Conservation (phyloP, 1,140 invertebrate genomes). For the Drosophila fuyamai region DNA sequence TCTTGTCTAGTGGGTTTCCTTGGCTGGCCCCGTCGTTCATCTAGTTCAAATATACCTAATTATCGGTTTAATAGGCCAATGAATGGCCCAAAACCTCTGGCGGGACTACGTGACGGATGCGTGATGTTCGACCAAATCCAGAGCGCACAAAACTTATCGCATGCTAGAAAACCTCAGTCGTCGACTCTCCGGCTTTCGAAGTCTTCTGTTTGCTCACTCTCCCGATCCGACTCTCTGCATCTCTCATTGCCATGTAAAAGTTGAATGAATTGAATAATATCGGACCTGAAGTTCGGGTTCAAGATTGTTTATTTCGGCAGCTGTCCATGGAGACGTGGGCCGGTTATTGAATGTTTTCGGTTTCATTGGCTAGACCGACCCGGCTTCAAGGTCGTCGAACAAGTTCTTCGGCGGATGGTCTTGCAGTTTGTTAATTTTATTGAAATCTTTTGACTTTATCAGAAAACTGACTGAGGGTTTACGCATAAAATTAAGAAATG, state of each 20-base stretch:
- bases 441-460: conserved; percentile 32
- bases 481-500: too few relatives aligned
- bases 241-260: conserved; percentile 69
- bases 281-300: conserved; percentile 66
- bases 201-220: conserved; percentile 15
- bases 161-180: conserved; percentile 45
- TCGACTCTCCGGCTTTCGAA: background rate
- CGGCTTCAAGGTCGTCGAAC: conserved; percentile 68
- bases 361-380: conserved; percentile 67
- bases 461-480: background rate
- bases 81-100: conserved; percentile 28
- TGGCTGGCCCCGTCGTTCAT: conserved; percentile 45
- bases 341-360: conserved; percentile 69
- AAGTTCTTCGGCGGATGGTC: conserved; percentile 66
- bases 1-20: conserved; percentile 35
- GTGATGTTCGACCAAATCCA: conserved; percentile 28
- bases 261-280: conserved; percentile 73
- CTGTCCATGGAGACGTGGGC: conserved; percentile 40
- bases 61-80: conserved; percentile 47
- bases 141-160: conserved; percentile 40
- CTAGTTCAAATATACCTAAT: conserved; percentile 53
- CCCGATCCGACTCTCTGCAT: conserved; percentile 2
- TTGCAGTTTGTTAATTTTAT: conserved; percentile 30
- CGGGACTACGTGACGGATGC: conserved; percentile 58
- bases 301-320: conserved; percentile 73